Evolutionary conservation across 2,888 invertebrate genomes (phyloP).

Genomic region (Drosophila percnosoma): DNA sequence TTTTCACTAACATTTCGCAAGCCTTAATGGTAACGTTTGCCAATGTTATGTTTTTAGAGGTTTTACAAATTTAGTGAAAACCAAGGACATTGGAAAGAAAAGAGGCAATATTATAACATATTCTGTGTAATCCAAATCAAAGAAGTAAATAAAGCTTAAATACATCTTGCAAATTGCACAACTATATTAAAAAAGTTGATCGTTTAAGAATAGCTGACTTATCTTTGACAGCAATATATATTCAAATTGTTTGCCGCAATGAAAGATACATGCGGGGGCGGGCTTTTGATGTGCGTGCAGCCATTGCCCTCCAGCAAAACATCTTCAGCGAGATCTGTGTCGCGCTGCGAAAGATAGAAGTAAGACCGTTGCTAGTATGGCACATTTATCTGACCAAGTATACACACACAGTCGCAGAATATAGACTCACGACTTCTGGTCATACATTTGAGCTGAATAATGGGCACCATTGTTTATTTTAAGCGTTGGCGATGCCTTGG

Average conservation of each 20-base stretch:
- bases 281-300: slow-evolving; percentile 49
- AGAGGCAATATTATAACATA: not conserved
- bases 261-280: slow-evolving; percentile 39
- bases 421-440: slow-evolving; percentile 56
- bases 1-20: slow-evolving; percentile 57
- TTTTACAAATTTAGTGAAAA: slow-evolving; percentile 6
- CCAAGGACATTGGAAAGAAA: not conserved
- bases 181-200: slow-evolving; percentile 18
- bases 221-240: slow-evolving; percentile 43
- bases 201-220: slow-evolving; percentile 22
- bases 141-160: not conserved
- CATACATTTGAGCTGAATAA: slow-evolving; percentile 66
- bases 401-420: slow-evolving; percentile 27
- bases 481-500: slow-evolving; percentile 74
- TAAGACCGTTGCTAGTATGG: slow-evolving; percentile 15
- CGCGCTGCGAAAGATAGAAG: slow-evolving; percentile 57
- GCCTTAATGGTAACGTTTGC: slow-evolving; percentile 56
- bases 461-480: slow-evolving; percentile 74
- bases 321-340: slow-evolving; percentile 71
- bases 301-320: slow-evolving; percentile 67
- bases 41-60: slow-evolving; percentile 41
- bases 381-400: slow-evolving; percentile 10
- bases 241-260: slow-evolving; percentile 46
- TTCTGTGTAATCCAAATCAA: not conserved
- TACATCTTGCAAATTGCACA: not conserved